A percentile compares a stretch with the other conserved stretches of the same genome.
Conservation (phyloP, 2,113 vertebrate species). For the Craseonycteris thonglongyai region DNA sequence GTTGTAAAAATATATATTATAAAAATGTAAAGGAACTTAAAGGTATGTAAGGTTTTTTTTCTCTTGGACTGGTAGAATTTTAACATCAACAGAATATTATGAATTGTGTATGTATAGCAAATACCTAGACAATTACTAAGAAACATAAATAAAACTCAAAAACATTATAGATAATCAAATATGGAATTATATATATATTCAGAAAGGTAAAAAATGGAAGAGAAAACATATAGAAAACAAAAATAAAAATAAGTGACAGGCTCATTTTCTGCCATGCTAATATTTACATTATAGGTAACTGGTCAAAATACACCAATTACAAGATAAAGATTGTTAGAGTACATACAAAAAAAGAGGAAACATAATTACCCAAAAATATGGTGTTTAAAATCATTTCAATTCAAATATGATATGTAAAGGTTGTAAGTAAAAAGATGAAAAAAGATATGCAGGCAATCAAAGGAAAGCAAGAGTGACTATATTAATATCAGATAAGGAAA, state of each 20-base stretch:
- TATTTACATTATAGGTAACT: background rate
- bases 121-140: background rate
- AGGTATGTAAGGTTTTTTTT: background rate
- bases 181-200: background rate
- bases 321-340: background rate
- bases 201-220: background rate
- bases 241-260: background rate
- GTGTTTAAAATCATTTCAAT: background rate
- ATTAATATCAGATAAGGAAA: background rate
- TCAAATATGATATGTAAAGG: background rate
- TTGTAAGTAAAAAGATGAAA: background rate
- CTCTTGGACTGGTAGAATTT: background rate
- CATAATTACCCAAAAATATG: background rate
- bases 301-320: background rate
- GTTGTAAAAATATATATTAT: background rate
- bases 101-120: background rate
- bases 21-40: background rate
- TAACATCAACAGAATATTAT: background rate
- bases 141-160: background rate
- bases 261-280: background rate
- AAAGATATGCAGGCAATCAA: background rate
- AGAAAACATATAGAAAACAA: background rate
- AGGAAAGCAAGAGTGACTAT: background rate
- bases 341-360: background rate
- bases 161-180: background rate